Conservation (phyloP, 2,113 vertebrate species). For the Stictonetta naevosa region DNA sequence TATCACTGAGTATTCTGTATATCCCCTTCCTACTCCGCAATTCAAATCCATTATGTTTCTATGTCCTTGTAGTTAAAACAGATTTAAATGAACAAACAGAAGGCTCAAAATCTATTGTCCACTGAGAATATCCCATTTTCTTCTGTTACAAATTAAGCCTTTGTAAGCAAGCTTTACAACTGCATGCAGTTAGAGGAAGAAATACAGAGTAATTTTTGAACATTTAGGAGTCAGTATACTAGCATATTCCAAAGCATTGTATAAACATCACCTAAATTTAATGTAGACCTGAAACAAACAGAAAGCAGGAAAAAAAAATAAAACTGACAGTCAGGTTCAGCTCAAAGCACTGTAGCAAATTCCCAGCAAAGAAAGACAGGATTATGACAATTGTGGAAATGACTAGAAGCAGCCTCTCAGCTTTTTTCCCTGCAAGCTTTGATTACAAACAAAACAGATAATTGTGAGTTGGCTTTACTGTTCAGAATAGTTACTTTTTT, state of each 20-base stretch:
- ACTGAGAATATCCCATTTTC: not conserved
- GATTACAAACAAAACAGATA: not conserved
- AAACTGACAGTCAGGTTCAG: not conserved
- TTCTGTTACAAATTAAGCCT: not conserved
- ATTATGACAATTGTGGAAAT: not conserved
- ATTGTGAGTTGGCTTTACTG: not conserved
- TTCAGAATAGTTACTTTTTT: not conserved
- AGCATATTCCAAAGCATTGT: not conserved
- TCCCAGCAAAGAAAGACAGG: not conserved
- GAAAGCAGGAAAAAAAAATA: not conserved
- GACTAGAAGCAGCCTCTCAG: not conserved
- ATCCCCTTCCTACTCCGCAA: not conserved
- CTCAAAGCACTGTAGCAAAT: not conserved
- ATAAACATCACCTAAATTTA: not conserved
- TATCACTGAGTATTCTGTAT: not conserved
- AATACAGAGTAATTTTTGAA: not conserved
- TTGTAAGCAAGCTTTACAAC: not conserved
- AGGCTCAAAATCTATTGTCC: not conserved
- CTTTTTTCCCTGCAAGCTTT: not conserved
- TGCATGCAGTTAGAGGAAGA: not conserved
- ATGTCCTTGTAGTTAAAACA: not conserved
- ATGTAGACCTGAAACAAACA: not conserved
- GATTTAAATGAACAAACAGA: not conserved
- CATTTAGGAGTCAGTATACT: not conserved
- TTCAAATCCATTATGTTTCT: not conserved